Base-by-base conservation (phyloP, 2,888 invertebrate genomes). In the Sesia apiformis region DNA sequence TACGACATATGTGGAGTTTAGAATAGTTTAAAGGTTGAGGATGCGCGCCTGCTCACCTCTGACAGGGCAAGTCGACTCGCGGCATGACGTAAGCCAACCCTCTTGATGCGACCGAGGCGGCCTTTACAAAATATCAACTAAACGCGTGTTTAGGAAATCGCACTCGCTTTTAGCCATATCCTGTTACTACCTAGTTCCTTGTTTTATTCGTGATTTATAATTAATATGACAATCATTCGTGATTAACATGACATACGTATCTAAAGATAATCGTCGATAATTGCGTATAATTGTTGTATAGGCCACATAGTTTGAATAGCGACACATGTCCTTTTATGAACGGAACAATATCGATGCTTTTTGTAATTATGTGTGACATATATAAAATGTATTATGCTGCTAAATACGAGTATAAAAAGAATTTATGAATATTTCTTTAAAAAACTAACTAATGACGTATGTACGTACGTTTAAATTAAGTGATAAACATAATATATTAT, bases 11-110 rank as follows among this genome's bases (percentile, higher is more conserved):
- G 60, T 69, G 67, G 60, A 66, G 70, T 74, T 66, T 76, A 74
- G 50, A 49, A 52, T 43, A 53, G 76, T 79, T 76, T 74, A 83
- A 86, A 85, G 85, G 83, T 86, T 83, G 83, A 84, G 79, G 82
- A 81, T 83, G 63, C 61, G 54, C 62, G 67, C 67, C 60, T 65
- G 74, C 70, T 78, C 73, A 73, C 72, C 76, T 79, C 67, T 69
- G 68, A 69, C 70, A 66, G 62, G 56, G 64, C 56, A 59, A 62
- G 58, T 58, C 57, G 64, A 72, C 71, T 62, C 53, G 41, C 64
- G 52, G 50, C 53, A 70, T 84, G 82, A 85, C 81, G 84, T 83
- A 80, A 84, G 64, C 60, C 59, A 23, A 41, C 51, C 39, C 43
- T 40, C 56, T 51, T 60, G 58, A 67, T 69, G 66, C 60, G 65